Conservation (phyloP, 2,113 vertebrate genomes). For the Prunella fulvescens region DNA sequence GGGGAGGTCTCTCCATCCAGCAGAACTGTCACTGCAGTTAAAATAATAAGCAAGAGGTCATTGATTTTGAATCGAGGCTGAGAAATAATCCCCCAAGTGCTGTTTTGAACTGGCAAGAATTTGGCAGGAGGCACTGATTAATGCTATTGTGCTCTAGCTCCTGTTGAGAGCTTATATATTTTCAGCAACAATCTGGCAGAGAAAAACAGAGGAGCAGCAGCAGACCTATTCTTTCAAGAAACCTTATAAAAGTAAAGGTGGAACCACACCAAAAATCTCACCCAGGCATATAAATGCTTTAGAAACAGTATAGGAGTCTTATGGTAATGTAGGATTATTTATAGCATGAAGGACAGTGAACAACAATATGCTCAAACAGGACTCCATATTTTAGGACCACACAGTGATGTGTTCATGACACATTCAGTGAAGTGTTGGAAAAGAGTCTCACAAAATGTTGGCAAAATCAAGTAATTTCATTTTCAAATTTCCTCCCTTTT, state of each 20-base stretch:
- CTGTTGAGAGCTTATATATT: background rate
- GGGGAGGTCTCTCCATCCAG: background rate
- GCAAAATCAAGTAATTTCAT: background rate
- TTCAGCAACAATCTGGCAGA: background rate
- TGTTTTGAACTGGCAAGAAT: background rate
- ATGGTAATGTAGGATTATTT: background rate
- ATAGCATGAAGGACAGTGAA: background rate
- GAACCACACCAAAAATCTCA: background rate
- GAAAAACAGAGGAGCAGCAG: background rate
- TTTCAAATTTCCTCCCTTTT: background rate
- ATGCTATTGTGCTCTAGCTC: background rate
- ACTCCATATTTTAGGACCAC: background rate
- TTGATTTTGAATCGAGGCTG: background rate
- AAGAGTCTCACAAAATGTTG: background rate
- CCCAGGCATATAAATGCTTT: background rate
- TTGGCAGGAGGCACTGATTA: background rate
- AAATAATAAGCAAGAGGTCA: constrained; percentile 6
- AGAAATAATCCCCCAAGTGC: background rate
- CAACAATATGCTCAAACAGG: background rate
- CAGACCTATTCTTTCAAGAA: background rate
- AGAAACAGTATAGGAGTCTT: background rate
- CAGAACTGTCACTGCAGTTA: background rate
- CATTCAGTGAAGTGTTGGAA: background rate
- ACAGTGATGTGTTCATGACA: background rate
- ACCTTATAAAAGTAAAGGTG: background rate